phyloP scores from a whole-genome alignment of 2,888 invertebrate genomes.

The Scaptomyza reducta region DNA sequence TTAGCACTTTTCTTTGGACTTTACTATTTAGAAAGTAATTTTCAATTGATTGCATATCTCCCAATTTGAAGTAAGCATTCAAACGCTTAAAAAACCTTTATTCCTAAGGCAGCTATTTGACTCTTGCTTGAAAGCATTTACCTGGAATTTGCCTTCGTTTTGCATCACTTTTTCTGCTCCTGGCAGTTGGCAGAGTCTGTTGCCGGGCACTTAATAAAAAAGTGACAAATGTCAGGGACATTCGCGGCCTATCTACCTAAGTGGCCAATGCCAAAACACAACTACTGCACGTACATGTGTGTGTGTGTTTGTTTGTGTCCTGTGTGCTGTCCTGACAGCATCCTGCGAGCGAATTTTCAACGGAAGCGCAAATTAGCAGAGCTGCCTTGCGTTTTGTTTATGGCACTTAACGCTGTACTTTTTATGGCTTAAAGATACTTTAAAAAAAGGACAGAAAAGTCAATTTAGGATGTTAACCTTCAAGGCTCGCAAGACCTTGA shows the following conservation, averaged over 20 bases:
- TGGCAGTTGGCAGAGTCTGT: constrained; percentile 47
- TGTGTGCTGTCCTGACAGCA: constrained; percentile 59
- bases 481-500: constrained; percentile 53
- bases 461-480: constrained; percentile 31
- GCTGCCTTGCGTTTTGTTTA: constrained; percentile 63
- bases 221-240: constrained; percentile 67
- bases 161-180: constrained; percentile 10
- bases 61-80: too few species aligned
- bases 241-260: constrained; percentile 62
- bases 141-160: constrained; percentile 44
- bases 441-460: constrained; percentile 37
- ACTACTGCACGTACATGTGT: constrained; percentile 1
- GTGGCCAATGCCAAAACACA: constrained; percentile 35
- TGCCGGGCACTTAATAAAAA: constrained; percentile 60
- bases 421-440: constrained; percentile 51
- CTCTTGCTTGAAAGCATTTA: constrained; percentile 35
- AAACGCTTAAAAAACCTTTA: too few species aligned
- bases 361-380: constrained; percentile 75
- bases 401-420: constrained; percentile 53
- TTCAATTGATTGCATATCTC: too few species aligned
- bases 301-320: constrained; percentile 40
- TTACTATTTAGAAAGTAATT: too few species aligned
- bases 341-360: constrained; percentile 67
- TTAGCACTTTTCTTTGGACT: too few species aligned
- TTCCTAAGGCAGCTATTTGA: neutral